Conservation (phyloP, 1,140 invertebrate genomes). For the Samia ricini region DNA sequence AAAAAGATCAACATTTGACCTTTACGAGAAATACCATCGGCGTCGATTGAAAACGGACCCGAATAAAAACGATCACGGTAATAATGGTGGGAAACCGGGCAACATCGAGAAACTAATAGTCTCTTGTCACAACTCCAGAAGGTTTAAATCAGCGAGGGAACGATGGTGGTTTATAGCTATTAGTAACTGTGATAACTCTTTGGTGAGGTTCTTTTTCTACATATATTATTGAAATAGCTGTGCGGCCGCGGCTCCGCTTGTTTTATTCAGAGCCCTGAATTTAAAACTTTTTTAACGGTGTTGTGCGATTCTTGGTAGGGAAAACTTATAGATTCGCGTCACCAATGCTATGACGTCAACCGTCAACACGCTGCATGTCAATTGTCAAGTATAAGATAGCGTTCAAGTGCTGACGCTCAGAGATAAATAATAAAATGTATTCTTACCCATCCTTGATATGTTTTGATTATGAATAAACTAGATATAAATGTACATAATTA, state of each 20-base stretch:
- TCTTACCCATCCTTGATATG: too few species aligned
- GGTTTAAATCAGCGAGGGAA: conserved; percentile 83
- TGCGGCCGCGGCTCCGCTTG: too few species aligned
- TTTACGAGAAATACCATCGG: conserved; percentile 45
- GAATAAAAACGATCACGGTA: conserved; percentile 23
- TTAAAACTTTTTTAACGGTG: too few species aligned
- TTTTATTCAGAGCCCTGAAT: too few species aligned
- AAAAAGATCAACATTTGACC: conserved; percentile 52
- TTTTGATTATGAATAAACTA: too few species aligned
- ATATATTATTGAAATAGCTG: not conserved
- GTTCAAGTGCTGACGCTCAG: too few species aligned
- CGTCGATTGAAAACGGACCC: conserved; percentile 49
- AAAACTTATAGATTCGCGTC: too few species aligned
- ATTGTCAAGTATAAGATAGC: conserved; percentile 3
- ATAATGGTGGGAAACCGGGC: conserved; percentile 14
- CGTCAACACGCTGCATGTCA: too few species aligned
- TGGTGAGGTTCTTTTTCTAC: conserved; percentile 59
- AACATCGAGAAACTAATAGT: conserved; percentile 55
- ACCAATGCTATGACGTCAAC: too few species aligned
- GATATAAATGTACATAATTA: too few species aligned
- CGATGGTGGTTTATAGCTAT: conserved; percentile 89
- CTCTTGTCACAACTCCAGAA: conserved; percentile 79
- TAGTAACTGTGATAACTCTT: conserved; percentile 83
- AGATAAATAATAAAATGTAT: too few species aligned
- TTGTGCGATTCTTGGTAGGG: too few species aligned